These are phyloP conservation scores for Butorides virescens DNA, from an alignment of 2,113 vertebrate genomes.

Conservation along the genomic window DNA sequence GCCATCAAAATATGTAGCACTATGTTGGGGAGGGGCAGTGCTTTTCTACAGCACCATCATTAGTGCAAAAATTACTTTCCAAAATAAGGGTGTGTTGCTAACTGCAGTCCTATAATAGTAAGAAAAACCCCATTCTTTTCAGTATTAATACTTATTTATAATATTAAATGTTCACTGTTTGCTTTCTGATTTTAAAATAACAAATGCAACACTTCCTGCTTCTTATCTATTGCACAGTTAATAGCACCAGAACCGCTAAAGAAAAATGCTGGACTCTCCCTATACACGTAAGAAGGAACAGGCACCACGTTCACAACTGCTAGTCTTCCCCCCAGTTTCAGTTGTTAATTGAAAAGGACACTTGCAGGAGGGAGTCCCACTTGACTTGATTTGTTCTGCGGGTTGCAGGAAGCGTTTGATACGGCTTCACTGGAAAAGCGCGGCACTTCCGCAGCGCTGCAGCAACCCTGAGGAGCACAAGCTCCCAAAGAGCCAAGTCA, in stretches of 20 bases:
- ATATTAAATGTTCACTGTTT: not conserved
- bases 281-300: accelerated
- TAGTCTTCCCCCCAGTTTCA: not conserved
- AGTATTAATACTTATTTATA: not conserved
- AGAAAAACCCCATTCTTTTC: not conserved
- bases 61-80: not conserved
- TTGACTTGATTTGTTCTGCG: accelerated
- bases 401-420: not conserved
- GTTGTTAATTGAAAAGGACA: not conserved
- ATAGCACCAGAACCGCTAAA: not conserved
- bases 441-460: not conserved
- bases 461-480: not conserved
- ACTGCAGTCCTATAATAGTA: not conserved
- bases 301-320: accelerated
- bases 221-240: not conserved
- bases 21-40: not conserved
- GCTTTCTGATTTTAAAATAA: not conserved
- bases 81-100: not conserved
- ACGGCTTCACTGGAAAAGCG: not conserved
- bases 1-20: not conserved
- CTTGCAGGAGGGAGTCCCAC: not conserved
- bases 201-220: not conserved
- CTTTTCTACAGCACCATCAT: not conserved
- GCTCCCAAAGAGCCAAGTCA: not conserved
- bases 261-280: not conserved